Base-by-base conservation (phyloP, 2,888 invertebrate species). In the Pecten maximus region DNA sequence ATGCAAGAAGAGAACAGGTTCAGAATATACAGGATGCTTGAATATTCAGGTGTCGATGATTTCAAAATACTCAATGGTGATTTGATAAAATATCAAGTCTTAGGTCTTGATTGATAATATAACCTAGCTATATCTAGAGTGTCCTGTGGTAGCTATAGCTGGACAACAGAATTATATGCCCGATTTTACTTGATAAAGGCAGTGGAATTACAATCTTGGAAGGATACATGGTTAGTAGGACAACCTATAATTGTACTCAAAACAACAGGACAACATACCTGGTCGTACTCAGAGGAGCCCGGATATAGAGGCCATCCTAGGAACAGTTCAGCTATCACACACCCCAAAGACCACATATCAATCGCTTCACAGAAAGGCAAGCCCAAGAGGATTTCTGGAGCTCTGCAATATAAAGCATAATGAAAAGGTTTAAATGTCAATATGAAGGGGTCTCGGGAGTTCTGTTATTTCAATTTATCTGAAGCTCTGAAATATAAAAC, bases 331-430 rank as follows among this genome's bases (percentile, higher is more conserved):
- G 99, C 99, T 88, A 99, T 99, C 93, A 99, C 99, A 97, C 99
- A 99, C 91, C 99, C 99, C 94, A 99, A 97, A 10, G 99, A 99
- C 99, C 99, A 99, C 99, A 99, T 99, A 97, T 99, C 99, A 95
- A 99, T 99, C 23, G 99, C 99, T 97, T 99, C 99, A 97, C 99
- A 99, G 97, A 99, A 99, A 92, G 99, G 99, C 95, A 99, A 97
- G 40, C 99, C 97, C 88, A 97, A 94, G 91, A 97, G 93, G 89
- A 97, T 97, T 93, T 97, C 97, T 74, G 97, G 97, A 39, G 97
- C 97, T 92, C 99, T 96, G 95, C 35, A 95, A 95, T 89, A 88
- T 19, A 89, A 88, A 89, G 35, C 39, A 95, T 95, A 88, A 87
- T n/a, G 89, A 88, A 89, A 39, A 86, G n/a, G 4, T 23, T 35